Evolutionary conservation across 2,888 invertebrate genomes (phyloP), one percentile per base, ranked within the genome.

Genomic region (Pachliopta kotzebuea): DNA sequence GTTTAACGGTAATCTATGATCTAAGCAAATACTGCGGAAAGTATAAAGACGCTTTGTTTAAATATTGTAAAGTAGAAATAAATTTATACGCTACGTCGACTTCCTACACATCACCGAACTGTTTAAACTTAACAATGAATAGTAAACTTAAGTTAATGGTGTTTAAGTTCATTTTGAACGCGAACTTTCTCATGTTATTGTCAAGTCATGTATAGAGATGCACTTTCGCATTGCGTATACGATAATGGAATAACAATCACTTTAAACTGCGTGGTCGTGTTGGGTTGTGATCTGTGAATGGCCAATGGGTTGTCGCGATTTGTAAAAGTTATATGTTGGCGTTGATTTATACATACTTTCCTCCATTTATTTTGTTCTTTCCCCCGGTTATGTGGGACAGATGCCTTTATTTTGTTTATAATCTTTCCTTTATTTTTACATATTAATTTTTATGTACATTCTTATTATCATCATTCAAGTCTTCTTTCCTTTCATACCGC

Each of bases 181-280:
- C 11, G 14, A 37, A 37, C 11, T 14, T 14, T 37, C 37, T 14
- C 37, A 37, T 37, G 14, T 37, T 37, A 37, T 37, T 50, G 24
- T 45, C 63, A 54, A 60, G 60, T 59, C 63, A 60, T 60, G 52
- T 52, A 56, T 56, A 20, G 55, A 64, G 31, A 64, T 56, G 60
- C 64, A 64, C 64, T 64, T 64, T 64, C 64, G 56, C 56, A 52
- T 50, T 60, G 50, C 42, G 54, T 29, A 24, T 14, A 55, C 56
- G 64, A 9, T 60, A 56, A 64, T 56, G 60, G 64, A 60, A 60
- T 60, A 60, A 56, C 56, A 65, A 60, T 65, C 52, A 50, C 23
- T 26, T 24, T 37, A 54, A 56, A 50, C 49, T 49, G 59, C 37
- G 54, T 31, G 49, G 23, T 56, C 54, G 53, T 56, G 49, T 31